Conservation (phyloP, 2,888 invertebrate species). For the Leptopterna dolabrata region DNA sequence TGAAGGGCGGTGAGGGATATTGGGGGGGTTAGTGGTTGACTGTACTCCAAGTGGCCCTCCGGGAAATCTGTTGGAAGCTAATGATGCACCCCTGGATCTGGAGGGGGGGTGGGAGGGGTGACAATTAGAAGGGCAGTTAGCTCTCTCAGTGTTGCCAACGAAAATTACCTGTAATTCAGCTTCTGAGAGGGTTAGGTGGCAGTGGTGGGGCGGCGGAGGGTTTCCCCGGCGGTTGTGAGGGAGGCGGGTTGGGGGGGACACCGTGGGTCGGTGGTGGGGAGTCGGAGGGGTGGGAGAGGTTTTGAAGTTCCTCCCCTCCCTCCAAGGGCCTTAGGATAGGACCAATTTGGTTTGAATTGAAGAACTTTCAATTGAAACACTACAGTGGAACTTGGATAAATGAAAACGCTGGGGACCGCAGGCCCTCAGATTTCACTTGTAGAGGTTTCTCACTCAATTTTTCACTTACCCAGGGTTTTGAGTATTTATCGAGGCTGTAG, state of each 20-base stretch:
- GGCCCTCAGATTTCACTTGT: no score
- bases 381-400: no score
- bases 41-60: slow-evolving; percentile 44
- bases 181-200: not conserved
- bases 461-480: no score
- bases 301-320: no score
- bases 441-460: no score
- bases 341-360: no score
- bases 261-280: not conserved
- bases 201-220: not conserved
- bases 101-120: not conserved
- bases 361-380: no score
- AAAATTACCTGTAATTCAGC: slow-evolving; percentile 54
- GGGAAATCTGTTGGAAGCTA: slow-evolving; percentile 54
- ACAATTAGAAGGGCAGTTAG: slow-evolving; percentile 51
- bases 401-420: no score
- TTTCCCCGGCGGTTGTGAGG: not conserved
- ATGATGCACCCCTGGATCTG: not conserved
- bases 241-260: not conserved
- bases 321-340: no score
- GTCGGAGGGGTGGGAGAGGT: no score
- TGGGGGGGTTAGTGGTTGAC: not conserved
- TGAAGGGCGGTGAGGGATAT: not conserved
- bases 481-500: no score
- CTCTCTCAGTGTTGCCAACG: slow-evolving; percentile 45